Conservation (phyloP, 2,888 invertebrate genomes). For the Ormyrus pomaceus region DNA sequence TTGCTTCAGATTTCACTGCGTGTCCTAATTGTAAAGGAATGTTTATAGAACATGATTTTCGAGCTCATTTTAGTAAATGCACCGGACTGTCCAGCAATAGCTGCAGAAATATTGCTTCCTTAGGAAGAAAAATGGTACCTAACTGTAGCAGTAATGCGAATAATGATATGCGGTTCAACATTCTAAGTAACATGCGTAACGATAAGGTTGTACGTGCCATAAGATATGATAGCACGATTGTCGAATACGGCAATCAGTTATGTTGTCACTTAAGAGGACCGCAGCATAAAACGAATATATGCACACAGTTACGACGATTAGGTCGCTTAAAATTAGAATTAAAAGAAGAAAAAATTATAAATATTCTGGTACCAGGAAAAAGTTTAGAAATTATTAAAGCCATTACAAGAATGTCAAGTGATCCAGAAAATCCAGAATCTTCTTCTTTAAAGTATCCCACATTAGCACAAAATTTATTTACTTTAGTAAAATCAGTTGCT, state of each 20-base stretch:
- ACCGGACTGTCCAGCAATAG: not conserved
- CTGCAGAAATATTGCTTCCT: not conserved
- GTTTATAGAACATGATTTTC: not conserved
- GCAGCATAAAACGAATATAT: not conserved
- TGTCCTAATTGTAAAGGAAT: not conserved
- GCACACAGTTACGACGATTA: no score
- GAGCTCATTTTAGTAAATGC: not conserved
- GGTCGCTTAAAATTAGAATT: conserved; percentile 1
- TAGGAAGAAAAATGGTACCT: not conserved
- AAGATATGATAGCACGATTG: not conserved
- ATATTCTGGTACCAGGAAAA: not conserved
- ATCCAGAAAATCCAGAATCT: not conserved
- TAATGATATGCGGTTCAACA: conserved; percentile 1
- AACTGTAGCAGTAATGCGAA: not conserved
- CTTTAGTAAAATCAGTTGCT: not conserved
- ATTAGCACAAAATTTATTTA: not conserved
- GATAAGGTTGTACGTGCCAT: not conserved
- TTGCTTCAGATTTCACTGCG: not conserved
- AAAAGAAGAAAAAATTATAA: not conserved
- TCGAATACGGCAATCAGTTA: conserved; percentile 4
- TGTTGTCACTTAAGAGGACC: not conserved
- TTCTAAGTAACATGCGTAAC: not conserved
- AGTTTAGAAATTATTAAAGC: conserved; percentile 4
- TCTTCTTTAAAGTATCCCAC: not conserved
- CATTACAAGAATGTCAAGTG: conserved; percentile 2